Conservation (phyloP, 2,888 invertebrate genomes). For the Strigamia crassipes region DNA sequence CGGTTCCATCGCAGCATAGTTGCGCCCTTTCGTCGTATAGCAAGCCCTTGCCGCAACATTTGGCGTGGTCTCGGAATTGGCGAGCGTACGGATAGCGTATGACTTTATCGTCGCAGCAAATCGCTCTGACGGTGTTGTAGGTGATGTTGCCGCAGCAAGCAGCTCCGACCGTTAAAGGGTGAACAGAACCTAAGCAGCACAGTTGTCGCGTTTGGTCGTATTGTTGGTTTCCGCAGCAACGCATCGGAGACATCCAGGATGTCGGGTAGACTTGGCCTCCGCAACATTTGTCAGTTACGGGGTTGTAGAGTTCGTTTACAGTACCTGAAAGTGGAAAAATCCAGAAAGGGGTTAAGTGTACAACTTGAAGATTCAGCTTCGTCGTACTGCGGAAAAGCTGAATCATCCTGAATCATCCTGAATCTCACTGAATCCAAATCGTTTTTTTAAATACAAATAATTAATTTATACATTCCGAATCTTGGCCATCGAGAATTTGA, state of each 20-base stretch:
- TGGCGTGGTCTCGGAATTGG: slow-evolving; percentile 39
- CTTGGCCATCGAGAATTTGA: too few species aligned
- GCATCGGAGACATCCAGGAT: slow-evolving; percentile 39
- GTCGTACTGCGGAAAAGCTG: too few species aligned
- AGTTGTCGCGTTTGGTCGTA: slow-evolving; percentile 41
- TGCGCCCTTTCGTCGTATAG: slow-evolving; percentile 42
- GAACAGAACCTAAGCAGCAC: slow-evolving; percentile 23
- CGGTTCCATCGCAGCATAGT: slow-evolving; percentile 45
- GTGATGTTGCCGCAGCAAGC: slow-evolving; percentile 45
- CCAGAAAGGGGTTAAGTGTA: too few species aligned
- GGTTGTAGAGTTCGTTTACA: slow-evolving; percentile 44
- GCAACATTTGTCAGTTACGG: slow-evolving; percentile 43
- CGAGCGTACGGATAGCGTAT: background rate
- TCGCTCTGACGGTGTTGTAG: slow-evolving; percentile 35
- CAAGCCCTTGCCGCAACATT: slow-evolving; percentile 38
- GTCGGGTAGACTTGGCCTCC: slow-evolving; percentile 33
- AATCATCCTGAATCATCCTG: too few species aligned
- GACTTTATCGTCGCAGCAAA: slow-evolving; percentile 40
- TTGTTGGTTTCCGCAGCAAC: slow-evolving; percentile 41
- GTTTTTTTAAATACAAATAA: too few species aligned
- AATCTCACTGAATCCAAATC: too few species aligned
- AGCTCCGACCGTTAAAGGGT: background rate
- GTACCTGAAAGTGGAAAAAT: background rate
- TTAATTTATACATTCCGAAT: too few species aligned
- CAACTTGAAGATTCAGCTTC: too few species aligned